These are phyloP conservation scores for Drosophila histrio DNA, from an alignment of 2,888 invertebrate genomes.

Conservation along the genomic window DNA sequence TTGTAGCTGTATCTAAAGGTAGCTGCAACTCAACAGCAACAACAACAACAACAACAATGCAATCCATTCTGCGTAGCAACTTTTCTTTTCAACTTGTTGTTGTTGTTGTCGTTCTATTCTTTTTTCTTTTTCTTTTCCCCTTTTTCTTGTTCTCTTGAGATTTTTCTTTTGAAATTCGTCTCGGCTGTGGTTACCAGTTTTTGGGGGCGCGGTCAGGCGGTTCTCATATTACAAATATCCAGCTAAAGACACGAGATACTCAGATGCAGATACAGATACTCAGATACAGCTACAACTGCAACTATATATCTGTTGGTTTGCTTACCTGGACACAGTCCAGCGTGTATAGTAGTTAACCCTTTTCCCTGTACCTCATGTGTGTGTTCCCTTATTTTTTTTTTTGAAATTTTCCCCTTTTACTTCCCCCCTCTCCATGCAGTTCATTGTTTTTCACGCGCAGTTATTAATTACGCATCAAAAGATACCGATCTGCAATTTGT, in stretches of 20 bases:
- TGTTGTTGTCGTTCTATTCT: constrained; percentile 44
- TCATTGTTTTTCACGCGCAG: constrained; percentile 45
- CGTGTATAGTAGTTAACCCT: constrained; percentile 17
- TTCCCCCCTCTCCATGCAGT: neutral
- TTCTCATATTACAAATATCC: constrained; percentile 59
- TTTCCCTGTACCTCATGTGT: neutral
- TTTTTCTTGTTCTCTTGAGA: constrained; percentile 30
- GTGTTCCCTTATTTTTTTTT: neutral
- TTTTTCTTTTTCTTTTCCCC: constrained; percentile 4
- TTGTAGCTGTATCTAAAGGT: constrained; percentile 10
- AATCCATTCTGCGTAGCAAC: constrained; percentile 52
- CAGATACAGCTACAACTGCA: neutral
- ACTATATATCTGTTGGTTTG: too few relatives aligned
- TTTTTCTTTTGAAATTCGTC: constrained; percentile 57
- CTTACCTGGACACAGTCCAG: constrained; percentile 46
- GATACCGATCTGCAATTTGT: constrained; percentile 75
- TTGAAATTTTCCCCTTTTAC: constrained; percentile 1
- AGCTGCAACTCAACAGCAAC: constrained; percentile 21
- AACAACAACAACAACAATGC: constrained; percentile 24
- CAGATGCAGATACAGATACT: neutral
- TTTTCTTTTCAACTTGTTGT: constrained; percentile 69
- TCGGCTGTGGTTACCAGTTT: constrained; percentile 52
- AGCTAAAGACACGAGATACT: neutral
- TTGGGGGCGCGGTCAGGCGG: constrained; percentile 10
- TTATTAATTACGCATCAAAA: constrained; percentile 78